Conservation (phyloP, 2,113 vertebrate species). For the Herpetotheres cachinnans region DNA sequence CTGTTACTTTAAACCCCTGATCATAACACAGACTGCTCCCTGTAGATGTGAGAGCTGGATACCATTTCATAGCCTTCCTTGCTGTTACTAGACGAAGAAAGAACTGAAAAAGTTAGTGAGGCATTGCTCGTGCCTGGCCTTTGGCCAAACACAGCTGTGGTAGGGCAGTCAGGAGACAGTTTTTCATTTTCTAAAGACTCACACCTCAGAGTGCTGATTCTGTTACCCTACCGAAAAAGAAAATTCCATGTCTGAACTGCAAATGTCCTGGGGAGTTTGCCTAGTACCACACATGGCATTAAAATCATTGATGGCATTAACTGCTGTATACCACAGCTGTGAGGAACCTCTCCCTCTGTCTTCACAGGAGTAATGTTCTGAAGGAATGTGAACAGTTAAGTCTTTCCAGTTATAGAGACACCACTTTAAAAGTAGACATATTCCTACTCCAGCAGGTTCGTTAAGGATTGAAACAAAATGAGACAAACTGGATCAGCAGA, state of each 20-base stretch:
- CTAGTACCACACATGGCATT: neutral
- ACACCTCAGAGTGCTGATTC: neutral
- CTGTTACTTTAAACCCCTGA: neutral
- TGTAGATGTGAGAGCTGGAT: neutral
- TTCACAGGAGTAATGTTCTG: neutral
- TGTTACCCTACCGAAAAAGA: neutral
- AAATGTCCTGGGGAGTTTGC: neutral
- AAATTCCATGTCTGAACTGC: neutral
- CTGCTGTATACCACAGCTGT: neutral
- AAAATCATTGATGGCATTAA: neutral
- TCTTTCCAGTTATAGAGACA: neutral
- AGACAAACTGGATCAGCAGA: neutral
- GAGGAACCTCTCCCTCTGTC: neutral
- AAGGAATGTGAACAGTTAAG: neutral
- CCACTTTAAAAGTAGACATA: neutral
- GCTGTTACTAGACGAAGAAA: neutral
- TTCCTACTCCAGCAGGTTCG: neutral
- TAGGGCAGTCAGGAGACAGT: accelerated
- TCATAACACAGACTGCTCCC: neutral
- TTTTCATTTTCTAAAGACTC: neutral
- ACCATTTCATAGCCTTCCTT: neutral
- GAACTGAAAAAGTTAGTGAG: neutral
- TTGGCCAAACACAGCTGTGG: neutral
- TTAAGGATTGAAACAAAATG: neutral
- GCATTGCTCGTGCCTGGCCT: neutral